Percentiles rank a stretch among this genome's conserved stretches.
Conservation (phyloP, 2,797 vertebrate species). For the Sciurus carolinensis region DNA sequence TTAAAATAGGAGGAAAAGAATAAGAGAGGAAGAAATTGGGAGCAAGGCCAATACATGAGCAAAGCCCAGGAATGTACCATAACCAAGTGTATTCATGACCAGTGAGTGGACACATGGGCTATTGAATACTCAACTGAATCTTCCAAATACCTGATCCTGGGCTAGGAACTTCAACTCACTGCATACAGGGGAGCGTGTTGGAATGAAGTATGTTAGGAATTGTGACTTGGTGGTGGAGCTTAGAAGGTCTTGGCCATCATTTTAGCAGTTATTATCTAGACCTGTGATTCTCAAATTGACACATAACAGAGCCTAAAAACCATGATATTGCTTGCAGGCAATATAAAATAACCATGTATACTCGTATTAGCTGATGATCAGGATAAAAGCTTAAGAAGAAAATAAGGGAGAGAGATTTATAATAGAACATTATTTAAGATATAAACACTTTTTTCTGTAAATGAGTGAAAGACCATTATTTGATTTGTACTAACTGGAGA, state of each 20-base stretch:
- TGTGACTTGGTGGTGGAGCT: not conserved
- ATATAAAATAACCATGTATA: not conserved
- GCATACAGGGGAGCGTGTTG: not conserved
- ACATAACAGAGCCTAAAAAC: not conserved
- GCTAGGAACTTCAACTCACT: not conserved
- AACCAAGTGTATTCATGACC: not conserved
- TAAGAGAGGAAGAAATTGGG: not conserved
- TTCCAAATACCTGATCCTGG: not conserved
- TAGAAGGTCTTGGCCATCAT: not conserved
- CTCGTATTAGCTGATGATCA: not conserved
- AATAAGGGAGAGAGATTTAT: not conserved
- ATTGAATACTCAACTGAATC: not conserved
- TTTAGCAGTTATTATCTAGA: not conserved
- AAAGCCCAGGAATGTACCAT: not conserved
- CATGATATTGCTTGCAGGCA: not conserved
- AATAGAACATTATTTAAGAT: slow-evolving; percentile 21
- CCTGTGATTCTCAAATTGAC: not conserved
- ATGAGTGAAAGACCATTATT: not conserved
- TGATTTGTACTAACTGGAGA: not conserved
- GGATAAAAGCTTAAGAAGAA: not conserved
- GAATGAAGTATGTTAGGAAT: not conserved
- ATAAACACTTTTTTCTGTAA: not conserved
- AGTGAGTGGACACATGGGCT: too few relatives aligned
- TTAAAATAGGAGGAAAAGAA: not conserved
- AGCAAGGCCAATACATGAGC: not conserved